These are phyloP conservation scores for Dysdera silvatica DNA, from an alignment of 1,140 invertebrate species.

Conservation along the genomic window DNA sequence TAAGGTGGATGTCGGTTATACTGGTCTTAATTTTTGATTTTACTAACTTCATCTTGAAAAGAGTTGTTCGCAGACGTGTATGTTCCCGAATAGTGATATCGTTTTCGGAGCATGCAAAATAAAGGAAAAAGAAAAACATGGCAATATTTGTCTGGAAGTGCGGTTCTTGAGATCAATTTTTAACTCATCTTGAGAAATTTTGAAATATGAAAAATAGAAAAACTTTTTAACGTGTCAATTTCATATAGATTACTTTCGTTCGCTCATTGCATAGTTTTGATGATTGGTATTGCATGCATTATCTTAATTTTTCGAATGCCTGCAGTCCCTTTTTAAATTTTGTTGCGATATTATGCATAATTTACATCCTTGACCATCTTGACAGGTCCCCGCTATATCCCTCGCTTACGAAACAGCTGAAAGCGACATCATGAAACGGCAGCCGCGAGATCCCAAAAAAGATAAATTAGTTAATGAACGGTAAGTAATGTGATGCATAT, in stretches of 20 bases:
- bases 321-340: slow-evolving; percentile 1
- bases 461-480: slow-evolving; percentile 99
- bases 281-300: slow-evolving; percentile 27
- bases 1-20: no score
- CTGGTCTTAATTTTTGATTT: no score
- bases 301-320: slow-evolving; percentile 12
- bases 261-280: slow-evolving; percentile 3
- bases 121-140: no score
- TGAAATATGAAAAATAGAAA: background rate
- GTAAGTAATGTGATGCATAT: slow-evolving; percentile 51
- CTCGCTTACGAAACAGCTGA: slow-evolving; percentile 97
- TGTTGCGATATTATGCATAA: slow-evolving; percentile 3
- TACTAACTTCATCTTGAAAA: no score
- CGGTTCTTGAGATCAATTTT: no score
- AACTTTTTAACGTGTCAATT: background rate
- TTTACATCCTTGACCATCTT: slow-evolving; percentile 17
- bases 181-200: background rate
- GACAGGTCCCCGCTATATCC: slow-evolving; percentile 87
- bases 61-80: no score
- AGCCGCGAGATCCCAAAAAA: slow-evolving; percentile 83
- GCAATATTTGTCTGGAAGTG: no score
- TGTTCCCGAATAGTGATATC: no score
- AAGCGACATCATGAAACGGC: slow-evolving; percentile 98
- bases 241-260: background rate
- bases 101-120: no score